Percentiles rank a stretch among this genome's conserved stretches.
Conservation (phyloP, 2,888 invertebrate species). For the Apodemia mormo region DNA sequence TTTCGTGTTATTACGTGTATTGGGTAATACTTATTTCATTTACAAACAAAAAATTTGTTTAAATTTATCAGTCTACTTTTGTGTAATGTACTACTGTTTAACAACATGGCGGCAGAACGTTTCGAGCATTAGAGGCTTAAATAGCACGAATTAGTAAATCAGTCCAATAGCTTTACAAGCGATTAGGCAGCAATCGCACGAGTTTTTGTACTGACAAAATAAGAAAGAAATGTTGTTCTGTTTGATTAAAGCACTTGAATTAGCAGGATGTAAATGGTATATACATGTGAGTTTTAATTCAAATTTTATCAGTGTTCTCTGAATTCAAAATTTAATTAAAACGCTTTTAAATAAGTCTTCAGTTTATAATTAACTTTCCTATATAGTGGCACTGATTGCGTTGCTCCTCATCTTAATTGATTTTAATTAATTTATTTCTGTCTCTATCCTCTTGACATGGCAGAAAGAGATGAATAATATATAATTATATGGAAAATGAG, state of each 20-base stretch:
- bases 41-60: background rate
- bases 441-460: background rate
- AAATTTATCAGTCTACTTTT: background rate
- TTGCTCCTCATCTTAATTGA: background rate
- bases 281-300: background rate
- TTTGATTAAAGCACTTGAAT: background rate
- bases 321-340: background rate
- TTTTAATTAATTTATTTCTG: background rate
- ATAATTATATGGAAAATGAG: no score
- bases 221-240: background rate
- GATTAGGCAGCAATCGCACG: slow-evolving; percentile 12
- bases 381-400: background rate
- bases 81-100: background rate
- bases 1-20: no score
- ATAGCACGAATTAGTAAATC: slow-evolving; percentile 11
- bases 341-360: background rate
- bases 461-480: background rate
- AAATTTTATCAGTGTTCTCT: slow-evolving; percentile 2
- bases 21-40: no score
- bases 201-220: slow-evolving; percentile 14
- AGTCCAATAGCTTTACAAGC: slow-evolving; percentile 10
- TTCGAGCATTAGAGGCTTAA: slow-evolving; percentile 3
- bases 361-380: background rate
- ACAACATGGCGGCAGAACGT: slow-evolving; percentile 6
- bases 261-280: background rate